Base-by-base conservation (phyloP, 1,140 invertebrate species). In the Calliopsis andreniformis region DNA sequence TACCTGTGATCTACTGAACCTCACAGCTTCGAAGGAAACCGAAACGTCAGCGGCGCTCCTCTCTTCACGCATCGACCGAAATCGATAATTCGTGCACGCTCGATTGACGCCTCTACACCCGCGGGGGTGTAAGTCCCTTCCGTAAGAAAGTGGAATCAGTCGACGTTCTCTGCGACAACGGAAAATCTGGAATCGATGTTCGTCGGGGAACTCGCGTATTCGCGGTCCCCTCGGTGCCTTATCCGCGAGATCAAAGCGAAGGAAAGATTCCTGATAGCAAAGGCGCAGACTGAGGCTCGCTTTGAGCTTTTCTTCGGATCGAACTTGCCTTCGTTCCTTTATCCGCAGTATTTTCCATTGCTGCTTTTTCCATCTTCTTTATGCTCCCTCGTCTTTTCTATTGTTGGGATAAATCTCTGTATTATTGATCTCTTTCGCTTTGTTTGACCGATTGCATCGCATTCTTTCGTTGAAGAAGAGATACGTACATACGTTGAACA, bases 101-200 rank as follows among this genome's bases (percentile, higher is more conserved):
- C 53, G 71, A 80, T 80, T 59, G 80, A 58, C 35, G 66, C 30
- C n/a, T 53, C n/a, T 55, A 53, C 79, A n/a, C n/a, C n/a, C n/a
- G n/a, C 49, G 59, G 25, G 45, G 45, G 25, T 47, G 16, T n/a
- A 28, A 5, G 10, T 30, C 5, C 51, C 32, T 5, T 3, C 32
- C 42, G 23, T 76, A 39, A 82, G 77, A 81, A 82, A 80, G 67
- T 78, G 63, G 79, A 77, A 55, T 42, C 75, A 70, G 47, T 59
- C 64, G 70, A 28, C 61, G 47, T 53, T 5, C 35, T 10, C 3
- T 67, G 32, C 72, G 78, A 82, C 64, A 76, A 58, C 73, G 35
- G 62, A 49, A 72, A 82, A 82, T 82, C 79, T 82, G 63, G 81
- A 82, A 82, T 82, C 80, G 80, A 82, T 82, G 77, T 82, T 63